Evolutionary conservation across 2,113 vertebrate genomes (phyloP).

Genomic region (Toxotes chatareus): DNA sequence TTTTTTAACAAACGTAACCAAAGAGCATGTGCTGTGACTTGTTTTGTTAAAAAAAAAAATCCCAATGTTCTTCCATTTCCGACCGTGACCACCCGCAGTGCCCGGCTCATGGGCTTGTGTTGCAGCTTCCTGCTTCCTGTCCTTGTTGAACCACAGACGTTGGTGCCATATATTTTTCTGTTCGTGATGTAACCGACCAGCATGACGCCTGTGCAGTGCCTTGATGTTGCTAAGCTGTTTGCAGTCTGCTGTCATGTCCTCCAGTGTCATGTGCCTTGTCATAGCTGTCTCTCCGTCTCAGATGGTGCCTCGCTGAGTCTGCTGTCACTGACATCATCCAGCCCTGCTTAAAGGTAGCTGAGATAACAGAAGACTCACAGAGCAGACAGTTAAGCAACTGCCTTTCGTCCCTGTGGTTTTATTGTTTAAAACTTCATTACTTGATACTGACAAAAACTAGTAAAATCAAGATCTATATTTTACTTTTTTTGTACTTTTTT

Average conservation of each 20-base stretch:
- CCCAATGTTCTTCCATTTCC: background rate
- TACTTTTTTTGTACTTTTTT: background rate
- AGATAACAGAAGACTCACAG: slow-evolving; percentile 21
- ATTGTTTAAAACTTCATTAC: slow-evolving; percentile 1
- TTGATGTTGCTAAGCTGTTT: slow-evolving; percentile 69
- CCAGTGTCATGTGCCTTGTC: slow-evolving; percentile 27
- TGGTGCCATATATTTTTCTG: slow-evolving; percentile 41
- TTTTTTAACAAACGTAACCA: slow-evolving; percentile 6
- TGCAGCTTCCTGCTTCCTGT: slow-evolving; percentile 38
- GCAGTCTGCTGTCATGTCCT: slow-evolving; percentile 63
- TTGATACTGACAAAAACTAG: background rate
- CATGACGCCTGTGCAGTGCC: slow-evolving; percentile 37
- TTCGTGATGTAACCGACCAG: slow-evolving; percentile 64
- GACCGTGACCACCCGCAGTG: slow-evolving; percentile 1
- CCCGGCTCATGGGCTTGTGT: slow-evolving; percentile 22
- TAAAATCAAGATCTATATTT: background rate
- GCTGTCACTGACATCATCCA: slow-evolving; percentile 45
- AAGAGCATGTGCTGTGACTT: slow-evolving; percentile 11
- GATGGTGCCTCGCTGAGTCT: slow-evolving; percentile 31
- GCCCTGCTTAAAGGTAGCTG: slow-evolving; percentile 29
- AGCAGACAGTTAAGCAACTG: slow-evolving; percentile 27
- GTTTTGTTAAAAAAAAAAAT: slow-evolving; percentile 24
- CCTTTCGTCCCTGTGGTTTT: slow-evolving; percentile 17
- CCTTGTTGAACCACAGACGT: slow-evolving; percentile 35
- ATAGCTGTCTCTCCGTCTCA: slow-evolving; percentile 23